Base-by-base conservation (phyloP, 2,113 vertebrate species). In the Scopus umbretta region DNA sequence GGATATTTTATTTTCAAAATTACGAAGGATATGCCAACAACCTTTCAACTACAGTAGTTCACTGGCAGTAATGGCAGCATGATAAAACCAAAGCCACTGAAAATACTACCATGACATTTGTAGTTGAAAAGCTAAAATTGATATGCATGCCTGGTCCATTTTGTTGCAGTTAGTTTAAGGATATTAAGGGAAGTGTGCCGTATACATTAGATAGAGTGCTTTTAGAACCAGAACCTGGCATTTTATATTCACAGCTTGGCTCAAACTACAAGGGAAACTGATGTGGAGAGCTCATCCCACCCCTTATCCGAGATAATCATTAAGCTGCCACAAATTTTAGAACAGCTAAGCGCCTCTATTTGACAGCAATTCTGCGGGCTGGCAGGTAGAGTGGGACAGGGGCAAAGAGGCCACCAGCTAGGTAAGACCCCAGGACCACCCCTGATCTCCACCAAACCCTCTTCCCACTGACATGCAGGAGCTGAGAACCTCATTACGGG, bases 1-100 rank as follows among this genome's bases (percentile, higher is more conserved):
- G 83, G 56, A 21, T 91, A 91, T 87, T 95, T 94, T 95, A 84
- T 92, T 92, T 91, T 94, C 76, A 93, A 38, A 81, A 96, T 84
- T 50, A 78, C 1, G 14, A 86, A 65, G 61, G 56, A 76, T 78
- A 88, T 52, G 75, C 85, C 76, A 84, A 81, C 49, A 94, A 65
- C 68, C 74, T 88, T 92, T 95, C 76, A 90, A 61, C 59, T 63
- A 67, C 25, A n/a, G 52, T 23, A 89, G 65, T 68, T 85, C 76
- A 75, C 40, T 65, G 43, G 66, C 36, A 81, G 36, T 81, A 85
- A 85, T 10, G 36, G 50, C 72, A 96, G 72, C 73, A 74, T 10
- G 68, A 92, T 47, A 81, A 93, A 86, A 90, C 72, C 34, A 36
- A 93, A 95, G 72, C 63, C 75, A 83, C 68, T 56, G 79, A 92